A percentile compares a stretch with the other conserved stretches of the same genome.
These are phyloP conservation scores for Cerceris rybyensis DNA, from an alignment of 2,888 invertebrate species.

Conservation along the genomic window DNA sequence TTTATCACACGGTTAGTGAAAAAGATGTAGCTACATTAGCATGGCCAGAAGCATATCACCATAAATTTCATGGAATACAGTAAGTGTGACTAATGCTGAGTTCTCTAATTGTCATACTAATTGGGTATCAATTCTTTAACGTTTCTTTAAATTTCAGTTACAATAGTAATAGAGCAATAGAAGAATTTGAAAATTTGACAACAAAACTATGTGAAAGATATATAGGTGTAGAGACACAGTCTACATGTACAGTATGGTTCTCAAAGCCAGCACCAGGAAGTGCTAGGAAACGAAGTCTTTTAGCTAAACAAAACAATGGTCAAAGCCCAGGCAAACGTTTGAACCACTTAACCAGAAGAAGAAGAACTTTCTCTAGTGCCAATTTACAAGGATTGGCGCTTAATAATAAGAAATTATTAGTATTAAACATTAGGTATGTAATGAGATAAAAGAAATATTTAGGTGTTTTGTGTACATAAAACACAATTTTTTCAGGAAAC, in stretches of 20 bases:
- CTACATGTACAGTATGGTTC: slow-evolving; percentile 85
- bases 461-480: no score
- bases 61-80: slow-evolving; percentile 88
- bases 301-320: slow-evolving; percentile 83
- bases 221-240: slow-evolving; percentile 89
- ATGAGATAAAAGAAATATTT: not conserved
- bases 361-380: slow-evolving; percentile 90
- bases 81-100: slow-evolving; percentile 82
- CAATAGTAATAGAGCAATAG: slow-evolving; percentile 87
- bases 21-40: slow-evolving; percentile 80
- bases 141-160: slow-evolving; percentile 83
- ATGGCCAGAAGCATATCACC: slow-evolving; percentile 86
- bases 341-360: slow-evolving; percentile 89
- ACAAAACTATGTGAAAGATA: slow-evolving; percentile 87
- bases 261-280: slow-evolving; percentile 85
- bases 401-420: slow-evolving; percentile 83
- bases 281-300: slow-evolving; percentile 85
- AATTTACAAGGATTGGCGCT: slow-evolving; percentile 82
- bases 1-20: slow-evolving; percentile 73
- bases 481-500: slow-evolving; percentile 75
- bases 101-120: not conserved
- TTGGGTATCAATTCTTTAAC: not conserved
- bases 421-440: slow-evolving; percentile 86
- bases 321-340: slow-evolving; percentile 90
- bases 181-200: slow-evolving; percentile 87